Evolutionary conservation across 2,797 vertebrate genomes (phyloP).

Genomic region (Malurus leucopterus): DNA sequence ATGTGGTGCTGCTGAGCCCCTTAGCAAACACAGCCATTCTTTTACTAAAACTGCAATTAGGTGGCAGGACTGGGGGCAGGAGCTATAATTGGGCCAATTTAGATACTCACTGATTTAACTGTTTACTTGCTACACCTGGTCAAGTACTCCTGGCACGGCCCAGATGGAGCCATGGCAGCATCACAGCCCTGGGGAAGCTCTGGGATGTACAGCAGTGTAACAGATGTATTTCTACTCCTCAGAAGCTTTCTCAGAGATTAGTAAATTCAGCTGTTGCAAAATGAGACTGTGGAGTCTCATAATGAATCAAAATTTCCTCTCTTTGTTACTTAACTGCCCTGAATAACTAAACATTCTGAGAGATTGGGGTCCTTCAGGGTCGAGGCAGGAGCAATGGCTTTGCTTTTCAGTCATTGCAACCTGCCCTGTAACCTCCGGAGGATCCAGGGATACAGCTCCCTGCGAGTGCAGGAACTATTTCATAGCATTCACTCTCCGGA

Average conservation of each 20-base stretch:
- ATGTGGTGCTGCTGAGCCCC: not conserved
- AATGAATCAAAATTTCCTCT: not conserved
- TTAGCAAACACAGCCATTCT: not conserved
- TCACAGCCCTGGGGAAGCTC: not conserved
- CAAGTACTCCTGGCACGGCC: not conserved
- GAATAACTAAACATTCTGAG: not conserved
- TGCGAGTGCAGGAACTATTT: not conserved
- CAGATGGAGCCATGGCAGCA: not conserved
- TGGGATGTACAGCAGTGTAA: not conserved
- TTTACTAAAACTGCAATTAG: not conserved
- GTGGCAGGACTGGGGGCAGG: not conserved
- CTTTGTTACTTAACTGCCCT: not conserved
- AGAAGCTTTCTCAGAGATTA: not conserved
- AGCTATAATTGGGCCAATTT: not conserved
- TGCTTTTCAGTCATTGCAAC: not conserved
- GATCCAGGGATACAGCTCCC: not conserved
- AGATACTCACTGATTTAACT: not conserved
- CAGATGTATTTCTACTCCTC: not conserved
- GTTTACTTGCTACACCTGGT: not conserved
- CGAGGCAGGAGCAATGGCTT: not conserved
- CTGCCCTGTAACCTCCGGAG: not conserved
- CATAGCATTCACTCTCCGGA: not conserved
- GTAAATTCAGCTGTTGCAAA: not conserved
- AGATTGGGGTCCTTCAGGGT: not conserved
- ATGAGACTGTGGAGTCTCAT: not conserved